A percentile compares a stretch with the other conserved stretches of the same genome.
These are phyloP conservation scores for Sebastes minor DNA, from an alignment of 2,797 vertebrate genomes.

Conservation along the genomic window DNA sequence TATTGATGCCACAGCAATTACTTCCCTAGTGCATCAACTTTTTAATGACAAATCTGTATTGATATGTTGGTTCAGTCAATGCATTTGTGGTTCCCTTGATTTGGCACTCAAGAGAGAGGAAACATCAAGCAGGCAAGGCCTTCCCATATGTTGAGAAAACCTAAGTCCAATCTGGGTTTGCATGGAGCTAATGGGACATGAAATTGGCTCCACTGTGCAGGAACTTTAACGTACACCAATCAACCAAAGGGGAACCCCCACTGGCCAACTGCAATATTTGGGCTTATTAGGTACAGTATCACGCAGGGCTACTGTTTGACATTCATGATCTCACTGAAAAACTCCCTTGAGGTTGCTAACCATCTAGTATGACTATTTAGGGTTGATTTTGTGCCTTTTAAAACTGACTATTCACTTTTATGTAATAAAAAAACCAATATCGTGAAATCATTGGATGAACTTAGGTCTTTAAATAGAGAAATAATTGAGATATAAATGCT, in stretches of 20 bases:
- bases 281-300: constrained; percentile 59
- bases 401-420: constrained; percentile 7
- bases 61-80: not conserved
- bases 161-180: constrained; percentile 63
- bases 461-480: not conserved
- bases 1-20: not conserved
- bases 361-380: not conserved
- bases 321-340: constrained; percentile 26
- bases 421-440: not conserved
- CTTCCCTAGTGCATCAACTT: not conserved
- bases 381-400: constrained; percentile 7
- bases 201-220: constrained; percentile 66
- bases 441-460: not conserved
- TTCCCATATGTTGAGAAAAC: constrained; percentile 39
- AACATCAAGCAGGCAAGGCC: constrained; percentile 71
- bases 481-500: not conserved
- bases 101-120: constrained; percentile 74
- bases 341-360: not conserved
- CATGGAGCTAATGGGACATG: constrained; percentile 73
- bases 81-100: not conserved
- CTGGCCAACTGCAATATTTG: constrained; percentile 47
- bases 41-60: not conserved
- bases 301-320: constrained; percentile 43
- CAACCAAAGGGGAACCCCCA: constrained; percentile 56
- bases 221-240: constrained; percentile 60